Conservation (phyloP, 2,888 invertebrate genomes). For the Chrysolina americana region DNA sequence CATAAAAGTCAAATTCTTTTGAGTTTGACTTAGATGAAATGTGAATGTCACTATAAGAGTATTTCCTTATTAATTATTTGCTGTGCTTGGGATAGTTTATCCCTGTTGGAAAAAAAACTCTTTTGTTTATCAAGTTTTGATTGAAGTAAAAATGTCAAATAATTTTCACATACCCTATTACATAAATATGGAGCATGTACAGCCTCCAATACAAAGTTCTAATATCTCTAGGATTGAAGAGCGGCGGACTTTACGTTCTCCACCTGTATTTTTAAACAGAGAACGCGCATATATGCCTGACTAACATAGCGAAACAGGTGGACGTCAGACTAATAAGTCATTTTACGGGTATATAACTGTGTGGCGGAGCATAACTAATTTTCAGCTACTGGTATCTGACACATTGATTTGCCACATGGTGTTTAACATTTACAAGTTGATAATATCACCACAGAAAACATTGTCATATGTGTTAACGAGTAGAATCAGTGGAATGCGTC, state of each 20-base stretch:
- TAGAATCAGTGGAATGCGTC: not conserved
- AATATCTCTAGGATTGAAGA: no score
- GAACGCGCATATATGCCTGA: conserved; percentile 9
- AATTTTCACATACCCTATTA: no score
- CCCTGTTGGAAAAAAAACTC: no score
- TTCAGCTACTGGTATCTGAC: conserved; percentile 43
- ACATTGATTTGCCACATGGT: conserved; percentile 43
- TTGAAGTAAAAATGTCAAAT: no score
- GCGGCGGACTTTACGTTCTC: not conserved
- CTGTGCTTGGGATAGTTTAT: no score
- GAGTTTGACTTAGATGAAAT: no score
- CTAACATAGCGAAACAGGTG: conserved; percentile 42
- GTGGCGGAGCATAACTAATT: conserved; percentile 45
- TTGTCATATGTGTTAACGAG: not conserved
- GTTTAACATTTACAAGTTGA: conserved; percentile 39
- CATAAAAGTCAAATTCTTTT: no score
- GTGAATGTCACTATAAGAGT: no score
- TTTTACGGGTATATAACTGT: conserved; percentile 51
- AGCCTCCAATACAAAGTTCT: no score
- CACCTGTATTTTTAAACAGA: conserved; percentile 15
- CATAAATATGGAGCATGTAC: no score
- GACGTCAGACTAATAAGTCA: conserved; percentile 49
- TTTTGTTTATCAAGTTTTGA: no score
- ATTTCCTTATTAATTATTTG: no score
- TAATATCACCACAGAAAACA: conserved; percentile 29